A percentile compares a stretch with the other conserved stretches of the same genome.
phyloP scores from a whole-genome alignment of 35 echinoderm and acorn worm genomes.

The Apostichopus japonicus region DNA sequence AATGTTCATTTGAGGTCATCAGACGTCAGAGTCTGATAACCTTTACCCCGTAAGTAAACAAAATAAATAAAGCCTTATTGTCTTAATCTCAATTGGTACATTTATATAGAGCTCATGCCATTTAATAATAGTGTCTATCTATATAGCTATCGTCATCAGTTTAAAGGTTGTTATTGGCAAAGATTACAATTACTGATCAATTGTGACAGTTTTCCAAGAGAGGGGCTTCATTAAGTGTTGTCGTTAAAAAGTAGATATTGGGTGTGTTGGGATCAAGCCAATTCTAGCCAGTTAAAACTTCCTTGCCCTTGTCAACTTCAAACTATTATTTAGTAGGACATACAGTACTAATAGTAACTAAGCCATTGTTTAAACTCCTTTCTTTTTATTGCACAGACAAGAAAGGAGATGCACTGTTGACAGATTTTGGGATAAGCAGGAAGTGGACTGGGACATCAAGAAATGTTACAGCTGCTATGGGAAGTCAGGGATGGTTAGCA shows the following conservation, averaged over 20 bases:
- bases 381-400: background rate
- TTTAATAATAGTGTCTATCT: background rate
- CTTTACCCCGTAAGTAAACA: background rate
- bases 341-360: background rate
- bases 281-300: background rate
- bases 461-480: background rate
- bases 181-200: background rate
- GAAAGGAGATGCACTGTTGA: background rate
- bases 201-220: background rate
- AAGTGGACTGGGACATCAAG: background rate
- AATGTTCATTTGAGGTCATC: background rate
- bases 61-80: background rate
- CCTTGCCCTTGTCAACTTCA: background rate
- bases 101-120: background rate
- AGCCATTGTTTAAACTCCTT: background rate
- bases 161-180: background rate
- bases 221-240: background rate
- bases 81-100: background rate
- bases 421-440: background rate
- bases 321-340: background rate
- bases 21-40: background rate
- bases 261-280: background rate
- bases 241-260: background rate
- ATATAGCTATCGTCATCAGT: background rate
- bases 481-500: background rate